Evolutionary conservation across 2,797 vertebrate species (phyloP), one percentile per base, ranked within the genome.

Genomic region (Aselliscus stoliczkanus): DNA sequence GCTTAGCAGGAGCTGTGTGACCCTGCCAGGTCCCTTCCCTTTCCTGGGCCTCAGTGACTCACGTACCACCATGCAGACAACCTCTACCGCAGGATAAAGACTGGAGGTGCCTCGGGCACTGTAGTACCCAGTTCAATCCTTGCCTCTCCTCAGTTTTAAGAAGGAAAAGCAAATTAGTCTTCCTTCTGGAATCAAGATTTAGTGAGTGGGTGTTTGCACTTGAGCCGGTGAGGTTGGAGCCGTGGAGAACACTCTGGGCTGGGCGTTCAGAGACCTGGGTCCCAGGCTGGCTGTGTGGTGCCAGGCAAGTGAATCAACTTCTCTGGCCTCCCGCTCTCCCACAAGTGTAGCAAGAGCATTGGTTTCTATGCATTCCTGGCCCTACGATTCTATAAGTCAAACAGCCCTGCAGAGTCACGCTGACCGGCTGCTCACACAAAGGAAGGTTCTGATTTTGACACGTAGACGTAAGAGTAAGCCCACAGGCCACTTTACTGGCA

Each of bases 401-500:
- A 58, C 1, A 11, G 31, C 42, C 62, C 44, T 37, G 2, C 1
- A 42, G 20, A 7, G 52, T 25, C 62, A 77, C 5, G 0, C 37
- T 1, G 23, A 2, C n/a, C 25, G 4, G 1, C 37, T 44, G 18
- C 47, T 31, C 67, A 21, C 2, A 39, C 5, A 34, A 47, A 82
- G 25, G 7, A 7, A 64, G 2, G 34, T 14, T 31, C 58, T 23
- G 27, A 37, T 9, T 8, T 42, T 60, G 1, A 52, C 25, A 23
- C 2, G 65, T 34, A 37, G 34, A 37, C 65, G 13, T 9, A 23
- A 7, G 20, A 5, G 23, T 29, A 47, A 9, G 58, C 20, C 47
- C 8, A 2, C 13, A 44, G n/a, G 62, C 21, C 44, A 25, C 25
- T 4, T 0, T 25, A 2, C 25, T 0, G 7, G 44, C 25, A 13